Conservation (phyloP, 2,797 vertebrate species). For the Syngnathus rostellatus region DNA sequence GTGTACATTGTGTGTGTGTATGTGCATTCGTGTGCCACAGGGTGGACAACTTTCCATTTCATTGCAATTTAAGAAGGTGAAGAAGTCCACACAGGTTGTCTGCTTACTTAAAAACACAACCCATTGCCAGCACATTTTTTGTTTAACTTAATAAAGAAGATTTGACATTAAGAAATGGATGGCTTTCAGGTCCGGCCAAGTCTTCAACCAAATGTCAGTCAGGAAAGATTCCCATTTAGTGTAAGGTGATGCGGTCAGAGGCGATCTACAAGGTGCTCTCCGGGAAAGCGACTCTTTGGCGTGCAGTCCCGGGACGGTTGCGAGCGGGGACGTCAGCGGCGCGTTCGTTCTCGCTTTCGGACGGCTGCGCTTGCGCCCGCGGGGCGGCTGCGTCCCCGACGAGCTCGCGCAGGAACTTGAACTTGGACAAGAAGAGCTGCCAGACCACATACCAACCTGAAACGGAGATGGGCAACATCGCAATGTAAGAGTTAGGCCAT, state of each 20-base stretch:
- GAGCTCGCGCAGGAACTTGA: slow-evolving; percentile 94
- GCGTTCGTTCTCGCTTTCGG: slow-evolving; percentile 75
- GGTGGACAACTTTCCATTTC: slow-evolving; percentile 21
- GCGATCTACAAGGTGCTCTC: slow-evolving; percentile 45
- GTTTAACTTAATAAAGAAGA: slow-evolving; percentile 11
- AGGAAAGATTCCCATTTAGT: slow-evolving; percentile 20
- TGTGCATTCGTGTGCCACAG: no score
- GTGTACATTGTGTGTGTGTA: background rate
- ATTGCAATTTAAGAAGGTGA: slow-evolving; percentile 41
- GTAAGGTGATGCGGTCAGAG: slow-evolving; percentile 7
- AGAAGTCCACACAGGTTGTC: background rate
- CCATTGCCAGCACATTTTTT: background rate
- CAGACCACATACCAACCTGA: slow-evolving; percentile 98
- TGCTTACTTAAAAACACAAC: background rate
- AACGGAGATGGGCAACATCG: background rate
- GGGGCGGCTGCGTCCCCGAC: slow-evolving; percentile 86
- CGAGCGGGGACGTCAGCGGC: slow-evolving; percentile 56
- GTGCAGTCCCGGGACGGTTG: slow-evolving; percentile 69
- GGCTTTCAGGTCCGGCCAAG: slow-evolving; percentile 41
- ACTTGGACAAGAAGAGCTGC: slow-evolving; percentile 97
- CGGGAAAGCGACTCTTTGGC: slow-evolving; percentile 71
- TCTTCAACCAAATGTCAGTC: slow-evolving; percentile 1
- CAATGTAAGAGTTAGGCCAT: background rate
- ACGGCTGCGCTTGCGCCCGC: slow-evolving; percentile 76
- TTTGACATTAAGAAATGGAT: slow-evolving; percentile 8